Conservation (phyloP, 2,797 vertebrate genomes). For the Miichthys miiuy region DNA sequence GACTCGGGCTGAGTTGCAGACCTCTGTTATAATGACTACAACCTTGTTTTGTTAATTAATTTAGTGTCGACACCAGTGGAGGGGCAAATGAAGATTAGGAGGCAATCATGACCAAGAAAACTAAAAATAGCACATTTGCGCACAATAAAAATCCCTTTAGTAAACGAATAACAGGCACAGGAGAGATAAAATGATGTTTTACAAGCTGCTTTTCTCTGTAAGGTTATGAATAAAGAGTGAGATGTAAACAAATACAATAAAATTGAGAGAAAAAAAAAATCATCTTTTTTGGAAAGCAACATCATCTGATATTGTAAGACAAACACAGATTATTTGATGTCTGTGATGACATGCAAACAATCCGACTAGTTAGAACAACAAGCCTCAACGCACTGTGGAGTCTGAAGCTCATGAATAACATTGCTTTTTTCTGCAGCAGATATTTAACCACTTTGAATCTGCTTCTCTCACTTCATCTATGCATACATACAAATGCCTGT, state of each 20-base stretch:
- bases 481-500: not conserved
- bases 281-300: constrained; percentile 13
- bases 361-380: constrained; percentile 28
- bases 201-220: not conserved
- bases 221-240: constrained; percentile 12
- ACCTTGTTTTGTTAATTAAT: constrained; percentile 49
- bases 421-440: constrained; percentile 4
- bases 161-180: constrained; percentile 8
- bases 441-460: not conserved
- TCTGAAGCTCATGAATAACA: constrained; percentile 10
- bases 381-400: constrained; percentile 20
- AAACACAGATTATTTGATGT: constrained; percentile 43
- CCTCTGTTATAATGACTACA: constrained; percentile 31
- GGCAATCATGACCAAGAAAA: constrained; percentile 43
- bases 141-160: constrained; percentile 14
- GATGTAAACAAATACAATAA: constrained; percentile 17
- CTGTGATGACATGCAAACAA: constrained; percentile 22
- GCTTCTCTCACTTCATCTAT: constrained; percentile 10
- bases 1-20: constrained; percentile 12
- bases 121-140: constrained; percentile 40
- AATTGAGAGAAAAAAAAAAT: not conserved
- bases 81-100: constrained; percentile 7
- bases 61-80: constrained; percentile 27
- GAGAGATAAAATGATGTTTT: not conserved
- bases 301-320: constrained; percentile 38